phyloP scores from a whole-genome alignment of 2,888 invertebrate genomes.

The Zaprionus obscuricornis region DNA sequence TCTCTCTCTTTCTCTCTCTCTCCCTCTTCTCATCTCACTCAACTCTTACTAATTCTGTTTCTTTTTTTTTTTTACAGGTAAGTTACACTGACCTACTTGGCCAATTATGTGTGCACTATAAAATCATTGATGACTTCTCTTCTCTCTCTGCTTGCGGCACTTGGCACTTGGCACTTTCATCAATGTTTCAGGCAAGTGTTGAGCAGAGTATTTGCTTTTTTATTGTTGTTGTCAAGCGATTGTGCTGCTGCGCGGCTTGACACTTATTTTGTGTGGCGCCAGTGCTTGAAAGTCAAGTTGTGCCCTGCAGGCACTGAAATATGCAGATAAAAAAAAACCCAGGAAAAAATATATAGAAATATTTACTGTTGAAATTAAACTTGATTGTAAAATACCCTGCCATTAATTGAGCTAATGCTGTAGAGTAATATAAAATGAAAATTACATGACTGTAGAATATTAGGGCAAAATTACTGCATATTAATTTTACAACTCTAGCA shows the following conservation, averaged over 20 bases:
- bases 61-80: conserved; percentile 58
- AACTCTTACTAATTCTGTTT: too few relatives aligned
- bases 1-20: conserved; percentile 1
- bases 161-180: conserved; percentile 56
- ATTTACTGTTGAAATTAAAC: too few relatives aligned
- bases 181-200: conserved; percentile 48
- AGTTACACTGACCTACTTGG: conserved; percentile 70
- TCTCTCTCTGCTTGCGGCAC: too few relatives aligned
- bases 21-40: conserved; percentile 9
- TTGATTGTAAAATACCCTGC: too few relatives aligned
- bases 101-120: conserved; percentile 54
- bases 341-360: too few relatives aligned
- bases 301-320: conserved; percentile 47
- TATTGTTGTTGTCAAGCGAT: background rate
- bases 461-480: too few relatives aligned
- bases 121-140: conserved; percentile 10
- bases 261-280: conserved; percentile 47
- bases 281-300: conserved; percentile 20
- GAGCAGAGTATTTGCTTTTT: conserved; percentile 1
- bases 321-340: conserved; percentile 39
- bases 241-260: conserved; percentile 24
- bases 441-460: too few relatives aligned
- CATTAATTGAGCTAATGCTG: too few relatives aligned
- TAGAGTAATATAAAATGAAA: too few relatives aligned
- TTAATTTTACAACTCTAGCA: too few relatives aligned